Percentiles rank a stretch among this genome's conserved stretches.
These are phyloP conservation scores for Sinocyclocheilus anophthalmus DNA, from an alignment of 2,113 vertebrate species.

Conservation along the genomic window DNA sequence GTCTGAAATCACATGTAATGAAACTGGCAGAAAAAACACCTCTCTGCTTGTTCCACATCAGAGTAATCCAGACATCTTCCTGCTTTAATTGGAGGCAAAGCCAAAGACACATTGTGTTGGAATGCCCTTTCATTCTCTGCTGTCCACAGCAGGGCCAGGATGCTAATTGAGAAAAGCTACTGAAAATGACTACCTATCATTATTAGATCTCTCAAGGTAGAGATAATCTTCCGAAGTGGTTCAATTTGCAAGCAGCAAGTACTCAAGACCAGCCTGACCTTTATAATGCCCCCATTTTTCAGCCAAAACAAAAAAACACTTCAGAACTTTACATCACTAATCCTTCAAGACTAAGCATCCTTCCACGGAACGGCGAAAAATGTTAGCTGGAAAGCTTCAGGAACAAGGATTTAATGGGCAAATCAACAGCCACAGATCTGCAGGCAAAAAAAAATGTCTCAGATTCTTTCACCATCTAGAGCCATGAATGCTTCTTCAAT, in stretches of 20 bases:
- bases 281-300: slow-evolving; percentile 31
- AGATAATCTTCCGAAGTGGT: slow-evolving; percentile 11
- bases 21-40: neutral
- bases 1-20: neutral
- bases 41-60: neutral
- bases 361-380: slow-evolving; percentile 39
- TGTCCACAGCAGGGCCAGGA: slow-evolving; percentile 29
- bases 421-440: neutral
- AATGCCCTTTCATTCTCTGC: slow-evolving; percentile 24
- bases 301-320: neutral
- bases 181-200: slow-evolving; percentile 61
- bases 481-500: neutral
- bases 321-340: slow-evolving; percentile 19
- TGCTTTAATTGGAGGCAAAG: slow-evolving; percentile 13
- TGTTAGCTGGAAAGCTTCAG: slow-evolving; percentile 47
- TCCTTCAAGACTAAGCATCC: slow-evolving; percentile 40
- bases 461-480: neutral
- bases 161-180: slow-evolving; percentile 53
- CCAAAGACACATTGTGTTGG: neutral
- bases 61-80: neutral
- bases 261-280: slow-evolving; percentile 53
- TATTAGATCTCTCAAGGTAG: slow-evolving; percentile 51
- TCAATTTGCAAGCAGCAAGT: slow-evolving; percentile 42
- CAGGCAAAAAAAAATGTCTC: neutral
- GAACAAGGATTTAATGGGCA: slow-evolving; percentile 41